Percentiles rank a stretch among this genome's conserved stretches.
Conservation (phyloP, 2,113 vertebrate genomes). For the Mastomys coucha region DNA sequence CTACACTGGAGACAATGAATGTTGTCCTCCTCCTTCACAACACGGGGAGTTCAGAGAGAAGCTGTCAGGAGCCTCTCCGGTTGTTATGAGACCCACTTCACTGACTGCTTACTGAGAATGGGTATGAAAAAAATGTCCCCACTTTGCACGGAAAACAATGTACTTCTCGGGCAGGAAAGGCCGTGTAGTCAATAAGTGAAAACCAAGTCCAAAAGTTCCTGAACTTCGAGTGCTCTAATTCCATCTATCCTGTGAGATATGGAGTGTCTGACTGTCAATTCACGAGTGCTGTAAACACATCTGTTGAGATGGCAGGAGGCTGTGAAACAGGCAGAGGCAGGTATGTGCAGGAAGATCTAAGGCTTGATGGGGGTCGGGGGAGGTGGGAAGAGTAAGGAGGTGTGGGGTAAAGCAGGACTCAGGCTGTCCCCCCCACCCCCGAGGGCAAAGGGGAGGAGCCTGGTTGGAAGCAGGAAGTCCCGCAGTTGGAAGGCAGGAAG, state of each 20-base stretch:
- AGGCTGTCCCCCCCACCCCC: too few species aligned
- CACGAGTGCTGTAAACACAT: background rate
- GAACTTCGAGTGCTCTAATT: background rate
- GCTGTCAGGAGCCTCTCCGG: background rate
- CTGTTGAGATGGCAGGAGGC: background rate
- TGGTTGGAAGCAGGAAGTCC: background rate
- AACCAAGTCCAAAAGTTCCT: constrained; percentile 11
- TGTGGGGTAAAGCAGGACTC: background rate
- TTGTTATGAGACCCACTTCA: background rate
- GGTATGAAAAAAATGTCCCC: background rate
- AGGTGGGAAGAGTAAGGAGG: constrained; percentile 35
- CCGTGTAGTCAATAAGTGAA: background rate
- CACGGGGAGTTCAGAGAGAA: background rate
- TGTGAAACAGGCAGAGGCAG: constrained; percentile 70
- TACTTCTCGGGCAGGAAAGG: background rate
- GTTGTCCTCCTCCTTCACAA: background rate
- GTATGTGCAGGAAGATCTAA: constrained; percentile 55
- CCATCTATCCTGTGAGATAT: background rate
- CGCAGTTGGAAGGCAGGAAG: background rate
- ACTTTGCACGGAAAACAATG: background rate
- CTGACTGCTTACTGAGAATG: background rate
- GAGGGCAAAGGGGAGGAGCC: constrained; percentile 25
- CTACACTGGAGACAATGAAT: background rate
- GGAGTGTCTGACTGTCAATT: background rate
- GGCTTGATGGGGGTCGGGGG: background rate